Evolutionary conservation across 2,888 invertebrate genomes (phyloP), one percentile per base, ranked within the genome.

Genomic region (Pristionchus maxplancki): DNA sequence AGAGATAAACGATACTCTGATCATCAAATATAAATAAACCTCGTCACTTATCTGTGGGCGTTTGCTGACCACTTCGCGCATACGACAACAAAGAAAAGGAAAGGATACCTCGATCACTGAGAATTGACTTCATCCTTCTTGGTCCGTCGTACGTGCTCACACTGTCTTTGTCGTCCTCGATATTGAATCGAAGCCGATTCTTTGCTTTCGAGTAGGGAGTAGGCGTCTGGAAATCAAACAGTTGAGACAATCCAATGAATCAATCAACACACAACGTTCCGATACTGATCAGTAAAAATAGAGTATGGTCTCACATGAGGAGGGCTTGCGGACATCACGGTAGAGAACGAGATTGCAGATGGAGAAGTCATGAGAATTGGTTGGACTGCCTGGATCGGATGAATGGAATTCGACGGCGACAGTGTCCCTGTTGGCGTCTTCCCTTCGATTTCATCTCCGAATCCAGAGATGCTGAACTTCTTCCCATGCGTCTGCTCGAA

Each of bases 121-220:
- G 78, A 48, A 78, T 78, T 8, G 78, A 78, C 44, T 78, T 78
- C 78, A 78, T 78, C 44, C 78, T 78, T 15, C 78, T 78, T 17
- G 78, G 78, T 13, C 44, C 78, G 6, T 78, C 78, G 15, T 78
- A 44, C 78, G 78, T 78, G 17, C 44, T 44, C 28, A 78, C 78
- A 48, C 78, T 78, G 13, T 78, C 78, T 15, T 78, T 78, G 28
- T 78, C 78, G 78, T 78, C 53, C 24, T 83, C 82, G 53, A 53
- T 37, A 9, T 83, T 83, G 53, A 83, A 83, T 50, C 82, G 82
- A 44, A 78, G 78, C 8, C 78, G 78, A 78, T 78, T 40, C 20
- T 74, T 74, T 6, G 20, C 37, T 24, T 78, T 78, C n/a, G 40
- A 44, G 44, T 44, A 48, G 8, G 78, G 44, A 48, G 15, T 78